A percentile compares a stretch with the other conserved stretches of the same genome.
These are phyloP conservation scores for Xestia xanthographa DNA, from an alignment of 2,888 invertebrate species.

Conservation along the genomic window DNA sequence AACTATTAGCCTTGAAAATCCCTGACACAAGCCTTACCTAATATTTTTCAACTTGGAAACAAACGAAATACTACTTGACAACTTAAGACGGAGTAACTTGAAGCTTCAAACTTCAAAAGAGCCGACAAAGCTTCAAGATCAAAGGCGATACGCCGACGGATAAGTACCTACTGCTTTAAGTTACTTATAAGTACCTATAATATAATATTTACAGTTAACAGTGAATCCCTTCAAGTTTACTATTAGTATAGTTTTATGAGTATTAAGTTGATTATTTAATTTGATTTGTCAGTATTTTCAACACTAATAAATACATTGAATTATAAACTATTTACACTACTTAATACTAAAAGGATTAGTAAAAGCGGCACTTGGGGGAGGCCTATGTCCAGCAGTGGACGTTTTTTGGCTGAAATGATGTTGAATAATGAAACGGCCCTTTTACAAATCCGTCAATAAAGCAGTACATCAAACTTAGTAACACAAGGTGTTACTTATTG, in stretches of 20 bases:
- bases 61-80: constrained; percentile 28
- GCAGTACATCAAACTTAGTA: no score
- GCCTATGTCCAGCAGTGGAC: no score
- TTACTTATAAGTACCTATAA: constrained; percentile 31
- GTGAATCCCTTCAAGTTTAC: neutral
- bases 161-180: constrained; percentile 13
- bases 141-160: constrained; percentile 45
- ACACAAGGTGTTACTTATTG: no score
- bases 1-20: no score
- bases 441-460: no score
- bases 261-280: neutral
- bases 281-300: neutral
- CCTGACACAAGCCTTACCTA: neutral
- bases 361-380: no score
- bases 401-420: no score
- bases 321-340: no score
- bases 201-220: constrained; percentile 27
- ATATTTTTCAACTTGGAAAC: constrained; percentile 14
- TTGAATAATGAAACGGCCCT: no score
- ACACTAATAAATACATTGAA: no score
- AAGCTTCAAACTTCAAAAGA: constrained; percentile 52
- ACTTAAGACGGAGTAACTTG: constrained; percentile 51
- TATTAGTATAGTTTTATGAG: neutral
- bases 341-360: no score
- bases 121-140: constrained; percentile 60